Evolutionary conservation across 2,888 invertebrate species (phyloP).

Genomic region (Tubulanus polymorphus): DNA sequence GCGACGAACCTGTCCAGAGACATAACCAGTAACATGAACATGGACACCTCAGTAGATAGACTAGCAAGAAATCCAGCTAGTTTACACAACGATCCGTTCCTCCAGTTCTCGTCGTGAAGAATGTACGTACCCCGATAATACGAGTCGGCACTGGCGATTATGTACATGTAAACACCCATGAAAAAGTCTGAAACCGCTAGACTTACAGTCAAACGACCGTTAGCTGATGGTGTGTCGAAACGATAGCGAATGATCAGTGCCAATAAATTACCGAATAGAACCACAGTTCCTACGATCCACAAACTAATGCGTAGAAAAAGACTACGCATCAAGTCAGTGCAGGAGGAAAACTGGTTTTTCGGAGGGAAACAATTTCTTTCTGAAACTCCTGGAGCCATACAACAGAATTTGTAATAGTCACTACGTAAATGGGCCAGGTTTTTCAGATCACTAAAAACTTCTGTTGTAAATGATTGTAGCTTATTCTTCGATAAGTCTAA

Average conservation of each 20-base stretch:
- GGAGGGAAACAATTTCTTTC: slow-evolving; percentile 29
- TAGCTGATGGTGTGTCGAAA: slow-evolving; percentile 28
- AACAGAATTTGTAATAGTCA: slow-evolving; percentile 13
- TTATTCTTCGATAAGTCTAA: not conserved
- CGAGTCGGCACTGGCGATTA: slow-evolving; percentile 24
- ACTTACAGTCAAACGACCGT: slow-evolving; percentile 22
- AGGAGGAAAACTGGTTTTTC: slow-evolving; percentile 26
- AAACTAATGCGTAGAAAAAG: slow-evolving; percentile 19
- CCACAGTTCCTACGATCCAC: slow-evolving; percentile 22
- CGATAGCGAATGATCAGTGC: slow-evolving; percentile 17
- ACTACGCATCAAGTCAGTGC: slow-evolving; percentile 26
- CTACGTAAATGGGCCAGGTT: slow-evolving; percentile 6
- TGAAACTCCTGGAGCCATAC: slow-evolving; percentile 13
- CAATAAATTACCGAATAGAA: slow-evolving; percentile 22
- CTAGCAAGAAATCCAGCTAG: slow-evolving; percentile 26
- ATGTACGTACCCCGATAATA: slow-evolving; percentile 24
- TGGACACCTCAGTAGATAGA: slow-evolving; percentile 61
- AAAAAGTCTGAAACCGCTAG: slow-evolving; percentile 25
- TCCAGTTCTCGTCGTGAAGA: slow-evolving; percentile 27
- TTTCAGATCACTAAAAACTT: slow-evolving; percentile 1
- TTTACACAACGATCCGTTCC: slow-evolving; percentile 23
- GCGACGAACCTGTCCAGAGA: slow-evolving; percentile 64
- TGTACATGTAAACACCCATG: slow-evolving; percentile 28
- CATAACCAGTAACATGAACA: slow-evolving; percentile 60
- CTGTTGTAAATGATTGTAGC: not conserved